Percentiles rank a stretch among this genome's conserved stretches.
Conservation (phyloP, 2,113 vertebrate species). For the Phainopepla nitens region DNA sequence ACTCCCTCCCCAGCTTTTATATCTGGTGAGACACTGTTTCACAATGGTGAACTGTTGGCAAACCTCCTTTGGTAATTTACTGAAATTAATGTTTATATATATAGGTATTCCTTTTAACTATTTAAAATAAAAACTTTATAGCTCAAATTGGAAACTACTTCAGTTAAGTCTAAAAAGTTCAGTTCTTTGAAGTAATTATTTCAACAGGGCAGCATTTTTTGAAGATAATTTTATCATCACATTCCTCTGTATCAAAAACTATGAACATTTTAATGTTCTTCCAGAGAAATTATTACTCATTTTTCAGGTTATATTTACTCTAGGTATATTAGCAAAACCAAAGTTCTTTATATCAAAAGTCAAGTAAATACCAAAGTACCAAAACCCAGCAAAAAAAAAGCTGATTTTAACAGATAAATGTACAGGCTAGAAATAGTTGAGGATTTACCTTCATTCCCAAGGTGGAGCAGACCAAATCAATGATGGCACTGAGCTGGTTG, state of each 20-base stretch:
- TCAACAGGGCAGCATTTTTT: background rate
- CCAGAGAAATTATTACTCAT: background rate
- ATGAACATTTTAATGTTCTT: background rate
- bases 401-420: background rate
- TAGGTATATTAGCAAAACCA: background rate
- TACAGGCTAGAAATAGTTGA: background rate
- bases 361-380: background rate
- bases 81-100: background rate
- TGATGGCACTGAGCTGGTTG: conserved; percentile 93
- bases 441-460: conserved; percentile 95
- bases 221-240: background rate
- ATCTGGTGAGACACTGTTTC: background rate
- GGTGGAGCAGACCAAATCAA: conserved; percentile 93
- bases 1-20: background rate
- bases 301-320: background rate
- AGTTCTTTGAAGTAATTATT: background rate
- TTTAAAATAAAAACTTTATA: background rate
- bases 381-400: background rate
- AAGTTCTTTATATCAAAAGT: background rate
- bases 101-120: background rate
- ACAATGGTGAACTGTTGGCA: accelerated
- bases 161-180: background rate
- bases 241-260: background rate
- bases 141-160: background rate
- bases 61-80: background rate